phyloP scores from a whole-genome alignment of 2,797 vertebrate genomes.

The Alcedo quadribrachys region DNA sequence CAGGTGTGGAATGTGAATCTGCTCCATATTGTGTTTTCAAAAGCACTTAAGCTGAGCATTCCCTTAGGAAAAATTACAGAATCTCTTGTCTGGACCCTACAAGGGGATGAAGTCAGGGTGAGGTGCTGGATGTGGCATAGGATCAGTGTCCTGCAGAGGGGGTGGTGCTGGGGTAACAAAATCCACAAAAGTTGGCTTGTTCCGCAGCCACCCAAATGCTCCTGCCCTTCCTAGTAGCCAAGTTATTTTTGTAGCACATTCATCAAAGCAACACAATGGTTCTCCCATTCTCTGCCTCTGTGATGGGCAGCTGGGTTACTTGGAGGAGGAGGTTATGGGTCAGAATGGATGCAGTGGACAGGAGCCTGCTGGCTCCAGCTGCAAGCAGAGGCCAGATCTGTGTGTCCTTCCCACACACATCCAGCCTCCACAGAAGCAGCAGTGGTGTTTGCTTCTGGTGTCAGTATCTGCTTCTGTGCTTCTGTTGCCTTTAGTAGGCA shows the following conservation, averaged over 20 bases:
- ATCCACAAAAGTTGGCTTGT: not conserved
- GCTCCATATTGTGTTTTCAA: accelerated
- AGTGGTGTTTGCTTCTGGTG: accelerated
- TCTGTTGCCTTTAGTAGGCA: not conserved
- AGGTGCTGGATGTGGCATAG: not conserved
- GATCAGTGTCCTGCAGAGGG: not conserved
- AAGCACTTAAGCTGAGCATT: not conserved
- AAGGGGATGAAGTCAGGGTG: not conserved
- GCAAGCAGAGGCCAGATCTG: not conserved
- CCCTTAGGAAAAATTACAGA: not conserved
- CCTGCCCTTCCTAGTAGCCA: not conserved
- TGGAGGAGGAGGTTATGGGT: not conserved
- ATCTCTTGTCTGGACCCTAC: not conserved
- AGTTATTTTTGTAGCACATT: not conserved
- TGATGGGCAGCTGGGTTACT: not conserved
- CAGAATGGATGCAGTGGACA: not conserved
- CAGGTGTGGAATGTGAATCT: not conserved
- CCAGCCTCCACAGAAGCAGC: not conserved
- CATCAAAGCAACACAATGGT: not conserved
- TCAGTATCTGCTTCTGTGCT: accelerated
- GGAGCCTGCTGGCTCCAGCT: accelerated
- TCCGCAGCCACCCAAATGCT: not conserved
- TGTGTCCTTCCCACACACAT: not conserved
- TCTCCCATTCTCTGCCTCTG: not conserved
- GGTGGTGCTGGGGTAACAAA: not conserved